A percentile compares a stretch with the other conserved stretches of the same genome.
Conservation (phyloP, 2,797 vertebrate genomes). For the Xenops minutus region DNA sequence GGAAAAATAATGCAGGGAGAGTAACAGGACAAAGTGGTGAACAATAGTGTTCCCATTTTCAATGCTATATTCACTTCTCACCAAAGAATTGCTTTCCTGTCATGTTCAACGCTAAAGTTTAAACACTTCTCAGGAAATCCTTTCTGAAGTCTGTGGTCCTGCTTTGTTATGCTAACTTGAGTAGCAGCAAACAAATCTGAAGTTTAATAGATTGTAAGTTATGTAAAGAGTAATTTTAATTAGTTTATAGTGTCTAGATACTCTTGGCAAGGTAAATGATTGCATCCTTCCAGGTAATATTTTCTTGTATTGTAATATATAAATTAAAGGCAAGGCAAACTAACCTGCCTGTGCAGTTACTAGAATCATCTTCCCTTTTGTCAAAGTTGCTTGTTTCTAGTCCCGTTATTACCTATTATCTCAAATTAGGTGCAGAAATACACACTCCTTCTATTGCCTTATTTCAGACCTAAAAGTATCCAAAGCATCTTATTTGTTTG, state of each 20-base stretch:
- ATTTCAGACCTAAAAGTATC: neutral
- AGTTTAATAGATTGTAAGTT: neutral
- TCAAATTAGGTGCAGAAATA: neutral
- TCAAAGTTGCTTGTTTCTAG: neutral
- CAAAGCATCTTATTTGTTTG: neutral
- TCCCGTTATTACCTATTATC: neutral
- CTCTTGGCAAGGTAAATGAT: conserved; percentile 48
- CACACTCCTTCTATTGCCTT: neutral
- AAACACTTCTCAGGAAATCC: neutral
- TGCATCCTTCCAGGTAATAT: conserved; percentile 29
- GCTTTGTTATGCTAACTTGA: conserved; percentile 58
- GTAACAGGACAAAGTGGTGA: neutral
- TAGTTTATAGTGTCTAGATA: neutral
- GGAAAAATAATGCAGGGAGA: neutral
- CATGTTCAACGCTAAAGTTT: neutral
- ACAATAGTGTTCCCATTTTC: neutral
- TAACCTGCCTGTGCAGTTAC: neutral
- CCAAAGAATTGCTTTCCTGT: neutral
- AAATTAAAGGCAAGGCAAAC: conserved; percentile 35
- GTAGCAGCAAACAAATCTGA: conserved; percentile 56
- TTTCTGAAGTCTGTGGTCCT: neutral
- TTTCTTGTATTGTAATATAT: neutral
- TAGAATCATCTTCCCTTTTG: conserved; percentile 18
- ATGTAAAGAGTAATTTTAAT: conserved; percentile 67
- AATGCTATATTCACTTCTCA: neutral